phyloP scores from a whole-genome alignment of 2,888 invertebrate genomes.

The Tortricodes alternella region DNA sequence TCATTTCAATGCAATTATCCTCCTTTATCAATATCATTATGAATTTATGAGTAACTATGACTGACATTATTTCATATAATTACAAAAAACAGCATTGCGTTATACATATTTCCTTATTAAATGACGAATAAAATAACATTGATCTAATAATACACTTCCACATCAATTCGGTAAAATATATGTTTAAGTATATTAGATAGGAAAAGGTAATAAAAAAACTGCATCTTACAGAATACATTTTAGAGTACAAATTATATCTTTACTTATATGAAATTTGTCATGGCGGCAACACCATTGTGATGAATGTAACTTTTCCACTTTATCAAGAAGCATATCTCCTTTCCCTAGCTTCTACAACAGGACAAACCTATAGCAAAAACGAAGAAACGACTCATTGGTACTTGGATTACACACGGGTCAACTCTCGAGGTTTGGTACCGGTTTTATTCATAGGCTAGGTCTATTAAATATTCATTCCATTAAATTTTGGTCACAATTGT shows the following conservation, averaged over 20 bases:
- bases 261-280: not conserved
- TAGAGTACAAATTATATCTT: not conserved
- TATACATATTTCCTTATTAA: not conserved
- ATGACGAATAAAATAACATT: too few species aligned
- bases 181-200: not conserved
- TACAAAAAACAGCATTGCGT: not conserved
- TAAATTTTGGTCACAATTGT: too few species aligned
- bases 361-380: not conserved
- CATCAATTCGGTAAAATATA: conserved; percentile 12
- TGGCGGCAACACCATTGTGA: not conserved
- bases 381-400: too few species aligned
- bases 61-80: not conserved
- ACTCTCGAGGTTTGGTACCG: too few species aligned
- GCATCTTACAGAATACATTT: too few species aligned
- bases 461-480: too few species aligned
- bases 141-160: conserved; percentile 26
- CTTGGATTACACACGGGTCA: too few species aligned
- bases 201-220: not conserved
- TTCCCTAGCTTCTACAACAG: not conserved
- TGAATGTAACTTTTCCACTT: not conserved
- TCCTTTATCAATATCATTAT: conserved; percentile 1
- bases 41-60: not conserved
- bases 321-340: not conserved
- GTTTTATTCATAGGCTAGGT: too few species aligned
- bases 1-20: too few species aligned